Evolutionary conservation across 2,888 invertebrate genomes (phyloP).

Genomic region (Helobdella robusta): DNA sequence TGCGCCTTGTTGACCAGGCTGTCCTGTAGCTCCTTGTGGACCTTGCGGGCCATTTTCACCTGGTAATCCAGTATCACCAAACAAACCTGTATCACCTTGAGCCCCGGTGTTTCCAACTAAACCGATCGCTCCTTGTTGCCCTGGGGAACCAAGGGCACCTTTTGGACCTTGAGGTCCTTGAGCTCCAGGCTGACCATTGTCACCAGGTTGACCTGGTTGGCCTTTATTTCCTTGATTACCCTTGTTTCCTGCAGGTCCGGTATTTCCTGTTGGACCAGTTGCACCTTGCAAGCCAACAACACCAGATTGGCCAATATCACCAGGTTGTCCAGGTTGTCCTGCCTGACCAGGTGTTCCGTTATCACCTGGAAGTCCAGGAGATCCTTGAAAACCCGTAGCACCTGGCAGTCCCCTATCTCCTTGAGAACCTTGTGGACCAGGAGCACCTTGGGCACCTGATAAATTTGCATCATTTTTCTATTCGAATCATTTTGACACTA

Average conservation of each 20-base stretch:
- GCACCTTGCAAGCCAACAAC: constrained; percentile 10
- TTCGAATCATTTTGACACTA: too few relatives aligned
- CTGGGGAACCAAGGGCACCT: constrained; percentile 18
- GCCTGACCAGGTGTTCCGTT: constrained; percentile 21
- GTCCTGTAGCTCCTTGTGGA: background rate
- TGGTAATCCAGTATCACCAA: constrained; percentile 20
- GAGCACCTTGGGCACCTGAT: constrained; percentile 18
- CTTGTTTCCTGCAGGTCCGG: constrained; percentile 47
- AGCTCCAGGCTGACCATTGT: constrained; percentile 10
- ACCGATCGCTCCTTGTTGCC: constrained; percentile 21
- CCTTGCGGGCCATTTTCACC: constrained; percentile 5
- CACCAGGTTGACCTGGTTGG: constrained; percentile 39
- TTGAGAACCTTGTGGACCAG: constrained; percentile 26
- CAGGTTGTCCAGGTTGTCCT: constrained; percentile 27
- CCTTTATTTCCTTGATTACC: constrained; percentile 40
- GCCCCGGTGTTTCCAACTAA: constrained; percentile 28
- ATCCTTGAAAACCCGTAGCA: constrained; percentile 27
- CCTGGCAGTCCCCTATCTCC: constrained; percentile 28
- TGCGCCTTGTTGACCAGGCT: constrained; percentile 10
- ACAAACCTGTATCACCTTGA: constrained; percentile 25
- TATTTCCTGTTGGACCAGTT: constrained; percentile 18
- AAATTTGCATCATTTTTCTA: too few relatives aligned
- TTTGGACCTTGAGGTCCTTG: constrained; percentile 7
- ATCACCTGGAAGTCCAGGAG: constrained; percentile 26
- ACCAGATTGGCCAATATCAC: constrained; percentile 31